Evolutionary conservation across 2,113 vertebrate species (phyloP), one percentile per base, ranked within the genome.

Genomic region (Sinocyclocheilus anophthalmus): DNA sequence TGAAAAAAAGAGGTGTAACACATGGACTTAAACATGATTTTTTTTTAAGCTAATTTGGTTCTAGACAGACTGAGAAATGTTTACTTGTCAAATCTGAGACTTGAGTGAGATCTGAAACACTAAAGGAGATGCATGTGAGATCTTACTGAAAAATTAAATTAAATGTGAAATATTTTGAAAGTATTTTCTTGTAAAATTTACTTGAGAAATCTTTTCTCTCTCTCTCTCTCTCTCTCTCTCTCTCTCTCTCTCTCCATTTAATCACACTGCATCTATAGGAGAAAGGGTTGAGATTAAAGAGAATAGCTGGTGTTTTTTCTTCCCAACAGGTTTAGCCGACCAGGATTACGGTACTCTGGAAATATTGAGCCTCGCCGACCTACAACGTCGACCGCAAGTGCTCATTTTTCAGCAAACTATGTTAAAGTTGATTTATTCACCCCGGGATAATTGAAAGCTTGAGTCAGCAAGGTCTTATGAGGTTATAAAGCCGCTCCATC

Each of bases 401-500:
- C 70, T 88, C 85, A 87, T 48, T 73, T 89, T 87, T 90, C 63
- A 82, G 76, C 84, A 67, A 76, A 84, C 80, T 84, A 84, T 63
- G 53, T 26, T 83, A 88, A 88, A 84, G 89, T 83, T 91, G 90
- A 85, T 92, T 92, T 93, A 92, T 85, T 88, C 87, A 90, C 79
- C 80, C 87, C 85, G 87, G 90, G 86, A 88, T 89, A 92, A 92
- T 92, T 93, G 81, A 87, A 88, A 90, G 87, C 87, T 90, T 85
- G 88, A 90, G 87, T 84, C 90, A 53, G 80, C 87, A 70, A 92
- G 91, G 90, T 83, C 90, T 93, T 91, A 89, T 22, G 87, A 90
- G 91, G 87, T 77, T 89, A 85, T 88, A 90, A 92, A 93, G 89
- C 88, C 86, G 87, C 89, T 87, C 89, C 80, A 83, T 90, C 90